Evolutionary conservation across 2,797 vertebrate species (phyloP), one percentile per base, ranked within the genome.

Genomic region (Babyrousa celebensis): DNA sequence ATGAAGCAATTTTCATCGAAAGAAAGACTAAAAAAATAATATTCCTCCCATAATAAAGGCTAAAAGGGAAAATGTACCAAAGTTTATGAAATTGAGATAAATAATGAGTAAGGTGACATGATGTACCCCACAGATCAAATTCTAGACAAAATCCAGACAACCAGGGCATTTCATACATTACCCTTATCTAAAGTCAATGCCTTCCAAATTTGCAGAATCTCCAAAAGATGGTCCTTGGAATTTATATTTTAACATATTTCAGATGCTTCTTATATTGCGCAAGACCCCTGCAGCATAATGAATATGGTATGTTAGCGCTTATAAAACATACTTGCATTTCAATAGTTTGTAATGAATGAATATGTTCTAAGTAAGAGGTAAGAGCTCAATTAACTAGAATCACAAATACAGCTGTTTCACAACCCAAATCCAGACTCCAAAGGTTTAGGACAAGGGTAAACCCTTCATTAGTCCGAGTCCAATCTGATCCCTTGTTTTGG

Each of bases 311-410:
- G 40, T 20, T 87, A 75, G 94, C 21, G 23, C 78, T 96, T 97
- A 94, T 95, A 89, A 96, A 94, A 94, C 52, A 40, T 72, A 77
- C 89, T 80, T 75, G 16, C 20, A 72, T 96, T 90, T 92, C 77
- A 93, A 78, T 74, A 65, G 85, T 65, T 72, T 83, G 48, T 68
- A 80, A 82, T 97, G 80, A 94, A 62, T 79, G 67, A 93, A 48
- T 89, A 27, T 71, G 60, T 96, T 93, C 77, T 89, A 94, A 94
- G 48, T 77, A 91, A 96, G 40, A 89, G 60, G 48, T 77, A 91
- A 96, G 40, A 89, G 60, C 72, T 91, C 67, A 74, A 25, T 83
- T 96, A 88, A 96, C 63, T 80, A 67, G 43, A 52, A 68, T 94
- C 40, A 93, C 56, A 89, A 83, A 84, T 65, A 88, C 8, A 75